Evolutionary conservation across 2,797 vertebrate species (phyloP), one percentile per base, ranked within the genome.

Genomic region (Carduelis carduelis): DNA sequence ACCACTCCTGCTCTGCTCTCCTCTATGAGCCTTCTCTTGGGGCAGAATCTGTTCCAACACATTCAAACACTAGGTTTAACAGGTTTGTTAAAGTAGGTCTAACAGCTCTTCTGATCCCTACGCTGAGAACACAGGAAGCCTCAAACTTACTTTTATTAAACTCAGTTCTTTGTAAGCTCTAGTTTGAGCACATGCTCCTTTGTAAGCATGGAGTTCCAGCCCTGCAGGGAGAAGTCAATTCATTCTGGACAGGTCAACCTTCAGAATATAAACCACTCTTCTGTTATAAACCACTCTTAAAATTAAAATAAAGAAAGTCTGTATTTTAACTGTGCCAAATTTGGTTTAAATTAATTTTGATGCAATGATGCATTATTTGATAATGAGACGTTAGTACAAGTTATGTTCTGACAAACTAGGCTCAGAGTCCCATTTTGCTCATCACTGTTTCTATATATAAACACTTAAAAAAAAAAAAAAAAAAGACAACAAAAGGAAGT

Each of bases 1-100:
- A 74, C 53, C 17, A 64, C 13, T 69, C 39, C 91, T 72, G 91
- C 82, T 95, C 23, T 84, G 77, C 88, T 92, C 81, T 91, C 95
- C 78, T 87, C 53, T 50, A 65, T 4, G 55, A 79, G 49, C 89
- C 75, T 50, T 87, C 87, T 78, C 47, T 56, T 75, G 86, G 71
- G 83, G 68, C 60, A 85, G 61, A 83, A 95, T 90, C 84, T 93
- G 95, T 91, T 93, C 93, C 95, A 96, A 93, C 84, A 85, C 75
- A 95, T 79, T 89, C 87, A 94, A 95, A 92, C 60, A 95, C 68
- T 11, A 47, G 57, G 78, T 41, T 70, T 28, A 59, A 53, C 18
- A 94, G 21, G 34, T 90, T 83, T 90, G 87, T 89, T 82, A 77
- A 87, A 89, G 64, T 9, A 50, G n/a, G 37, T 28, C 59, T 17